A percentile compares a stretch with the other conserved stretches of the same genome.
Evolutionary conservation across 1,140 invertebrate genomes (phyloP).

Genomic region (Pseudomyrmex gracilis): DNA sequence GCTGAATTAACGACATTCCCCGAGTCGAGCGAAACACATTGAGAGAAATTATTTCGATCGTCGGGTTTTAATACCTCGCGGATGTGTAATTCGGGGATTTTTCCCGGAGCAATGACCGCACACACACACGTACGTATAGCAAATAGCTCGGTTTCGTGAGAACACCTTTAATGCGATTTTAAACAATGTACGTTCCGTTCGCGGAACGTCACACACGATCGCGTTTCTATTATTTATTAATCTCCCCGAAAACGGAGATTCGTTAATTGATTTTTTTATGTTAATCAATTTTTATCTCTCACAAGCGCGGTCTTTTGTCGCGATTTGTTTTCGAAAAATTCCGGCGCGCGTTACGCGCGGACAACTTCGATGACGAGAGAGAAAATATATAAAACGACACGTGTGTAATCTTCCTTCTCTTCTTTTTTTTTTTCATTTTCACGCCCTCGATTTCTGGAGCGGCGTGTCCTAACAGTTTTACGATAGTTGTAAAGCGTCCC

Average conservation of each 20-base stretch:
- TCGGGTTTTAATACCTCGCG: not conserved
- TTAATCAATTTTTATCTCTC: no score
- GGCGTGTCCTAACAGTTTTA: not conserved
- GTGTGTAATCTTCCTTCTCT: no score
- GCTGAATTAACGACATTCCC: constrained; percentile 5
- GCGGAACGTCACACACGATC: not conserved
- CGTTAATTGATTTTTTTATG: no score
- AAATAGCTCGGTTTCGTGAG: constrained; percentile 4
- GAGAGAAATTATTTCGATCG: constrained; percentile 13
- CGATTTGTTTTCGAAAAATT: not conserved
- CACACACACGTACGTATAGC: not conserved
- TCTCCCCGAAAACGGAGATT: no score
- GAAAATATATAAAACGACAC: no score
- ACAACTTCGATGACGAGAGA: not conserved
- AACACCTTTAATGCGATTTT: not conserved
- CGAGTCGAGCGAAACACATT: not conserved
- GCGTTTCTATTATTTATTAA: constrained; percentile 16
- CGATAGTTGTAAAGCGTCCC: constrained; percentile 23
- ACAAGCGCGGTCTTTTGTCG: no score
- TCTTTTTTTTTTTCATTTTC: constrained; percentile 7
- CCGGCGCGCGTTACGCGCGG: not conserved
- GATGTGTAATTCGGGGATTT: constrained; percentile 29
- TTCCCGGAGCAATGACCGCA: constrained; percentile 21
- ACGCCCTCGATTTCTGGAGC: not conserved
- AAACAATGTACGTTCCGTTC: not conserved